Base-by-base conservation (phyloP, 1,140 invertebrate genomes). In the Phortica variegata region DNA sequence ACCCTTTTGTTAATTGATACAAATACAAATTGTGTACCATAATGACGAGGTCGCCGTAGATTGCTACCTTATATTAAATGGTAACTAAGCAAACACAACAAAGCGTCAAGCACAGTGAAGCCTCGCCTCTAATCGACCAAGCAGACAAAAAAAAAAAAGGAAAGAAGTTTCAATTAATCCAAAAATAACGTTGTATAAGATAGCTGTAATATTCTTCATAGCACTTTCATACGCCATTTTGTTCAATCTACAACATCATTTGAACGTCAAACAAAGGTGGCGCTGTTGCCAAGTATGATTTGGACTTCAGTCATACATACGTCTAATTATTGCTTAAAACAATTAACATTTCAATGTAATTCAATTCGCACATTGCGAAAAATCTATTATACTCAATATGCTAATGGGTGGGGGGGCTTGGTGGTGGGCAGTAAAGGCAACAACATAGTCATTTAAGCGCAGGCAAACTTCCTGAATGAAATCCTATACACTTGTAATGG, bases 1-100 rank as follows among this genome's bases (percentile, higher is more conserved):
- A 73, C 69, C 69, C 65, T 73, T 73, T 70, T 73, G 69, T 73
- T 73, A 73, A 73, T 73, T 73, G 69, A 73, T 73, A 73, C 69
- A 73, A 73, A 73, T 73, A 69, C 57, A 72, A 70, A 70, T 69
- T 65, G 56, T 50, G 43, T 47, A 51, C 42, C 41, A 47, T 42
- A 33, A 31, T 38, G 17, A 13, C 12, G n/a, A 18, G 19, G 19
- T 51, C 41, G 54, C 33, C 52, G 45, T 48, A 49, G 48, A 46
- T 16, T 50, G 65, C 60, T 69, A 69, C 63, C 62, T 65, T 12
- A 5, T 8, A 13, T 18, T 19, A 38, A 69, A 65, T 58, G 52
- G 55, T 69, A 61, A 65, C 60, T 69, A 61, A 61, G 61, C 65
- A 61, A 70, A 65, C 52, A 60, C 47, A 56, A 56, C 49, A 63